A percentile compares a stretch with the other conserved stretches of the same genome.
Evolutionary conservation across 2,888 invertebrate genomes (phyloP).

Genomic region (Hirtodrosophila duncani): DNA sequence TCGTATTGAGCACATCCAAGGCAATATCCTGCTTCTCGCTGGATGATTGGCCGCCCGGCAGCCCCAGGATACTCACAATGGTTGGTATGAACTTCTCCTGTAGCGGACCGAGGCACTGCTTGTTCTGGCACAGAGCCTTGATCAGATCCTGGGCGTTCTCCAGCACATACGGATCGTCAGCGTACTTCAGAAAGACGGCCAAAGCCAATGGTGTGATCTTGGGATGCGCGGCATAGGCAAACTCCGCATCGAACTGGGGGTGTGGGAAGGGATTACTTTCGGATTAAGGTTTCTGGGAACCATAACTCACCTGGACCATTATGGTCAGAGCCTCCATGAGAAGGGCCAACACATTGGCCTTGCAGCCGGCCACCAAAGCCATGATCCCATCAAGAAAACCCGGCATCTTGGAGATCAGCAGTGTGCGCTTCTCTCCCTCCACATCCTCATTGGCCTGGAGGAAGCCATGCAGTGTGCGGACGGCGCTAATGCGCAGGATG

Average conservation of each 20-base stretch:
- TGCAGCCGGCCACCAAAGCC: constrained; percentile 79
- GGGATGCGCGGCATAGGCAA: constrained; percentile 82
- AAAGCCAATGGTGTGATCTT: constrained; percentile 84
- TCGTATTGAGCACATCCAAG: constrained; percentile 83
- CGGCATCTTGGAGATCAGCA: constrained; percentile 79
- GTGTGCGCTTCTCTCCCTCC: constrained; percentile 76
- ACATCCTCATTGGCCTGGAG: constrained; percentile 79
- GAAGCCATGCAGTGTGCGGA: constrained; percentile 75
- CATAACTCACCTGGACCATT: constrained; percentile 79
- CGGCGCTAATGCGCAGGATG: constrained; percentile 75
- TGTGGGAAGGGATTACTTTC: not conserved
- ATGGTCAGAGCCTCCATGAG: constrained; percentile 80
- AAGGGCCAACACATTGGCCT: constrained; percentile 79
- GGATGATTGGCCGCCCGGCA: constrained; percentile 68
- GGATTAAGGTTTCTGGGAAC: too few species aligned
- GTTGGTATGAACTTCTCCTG: constrained; percentile 84
- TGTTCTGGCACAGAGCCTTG: constrained; percentile 82
- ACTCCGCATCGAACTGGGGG: constrained; percentile 81
- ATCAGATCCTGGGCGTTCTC: constrained; percentile 83
- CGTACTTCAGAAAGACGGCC: constrained; percentile 84
- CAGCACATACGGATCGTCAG: constrained; percentile 82
- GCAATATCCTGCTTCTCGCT: constrained; percentile 80
- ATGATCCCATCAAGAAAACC: constrained; percentile 80
- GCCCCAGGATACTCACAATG: constrained; percentile 80
- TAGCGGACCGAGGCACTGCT: constrained; percentile 80